A percentile compares a stretch with the other conserved stretches of the same genome.
These are phyloP conservation scores for Meganola albula DNA, from an alignment of 2,888 invertebrate species.

Conservation along the genomic window DNA sequence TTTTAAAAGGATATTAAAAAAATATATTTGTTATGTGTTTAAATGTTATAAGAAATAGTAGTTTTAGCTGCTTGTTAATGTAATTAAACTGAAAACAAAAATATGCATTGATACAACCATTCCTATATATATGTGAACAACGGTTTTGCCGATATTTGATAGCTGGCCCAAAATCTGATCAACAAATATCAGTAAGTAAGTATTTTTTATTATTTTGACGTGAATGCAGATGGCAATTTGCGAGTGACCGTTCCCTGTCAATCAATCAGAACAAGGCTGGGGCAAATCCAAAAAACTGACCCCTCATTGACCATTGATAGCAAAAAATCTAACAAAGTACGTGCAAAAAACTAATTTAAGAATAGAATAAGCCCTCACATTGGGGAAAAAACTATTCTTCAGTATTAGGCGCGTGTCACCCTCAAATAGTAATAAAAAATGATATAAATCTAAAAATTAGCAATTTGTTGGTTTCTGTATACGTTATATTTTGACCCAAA, in stretches of 20 bases:
- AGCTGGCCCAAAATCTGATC: background rate
- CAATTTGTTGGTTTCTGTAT: constrained; percentile 18
- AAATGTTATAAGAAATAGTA: too few species aligned
- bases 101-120: too few species aligned
- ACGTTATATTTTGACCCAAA: background rate
- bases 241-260: constrained; percentile 72
- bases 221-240: constrained; percentile 52
- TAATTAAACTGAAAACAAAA: too few species aligned
- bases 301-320: constrained; percentile 68
- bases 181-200: constrained; percentile 1
- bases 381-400: constrained; percentile 51
- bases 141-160: constrained; percentile 6
- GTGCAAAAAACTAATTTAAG: constrained; percentile 50
- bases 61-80: too few species aligned
- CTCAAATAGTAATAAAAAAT: constrained; percentile 35
- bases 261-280: constrained; percentile 56
- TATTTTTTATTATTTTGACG: constrained; percentile 34
- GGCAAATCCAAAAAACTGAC: constrained; percentile 63
- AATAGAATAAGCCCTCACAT: constrained; percentile 54
- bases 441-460: constrained; percentile 36
- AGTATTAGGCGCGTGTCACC: constrained; percentile 50
- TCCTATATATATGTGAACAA: too few species aligned
- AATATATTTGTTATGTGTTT: too few species aligned
- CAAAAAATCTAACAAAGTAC: too few species aligned
- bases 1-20: too few species aligned